Conservation (phyloP, 2,797 vertebrate genomes). For the Leuciscus waleckii region DNA sequence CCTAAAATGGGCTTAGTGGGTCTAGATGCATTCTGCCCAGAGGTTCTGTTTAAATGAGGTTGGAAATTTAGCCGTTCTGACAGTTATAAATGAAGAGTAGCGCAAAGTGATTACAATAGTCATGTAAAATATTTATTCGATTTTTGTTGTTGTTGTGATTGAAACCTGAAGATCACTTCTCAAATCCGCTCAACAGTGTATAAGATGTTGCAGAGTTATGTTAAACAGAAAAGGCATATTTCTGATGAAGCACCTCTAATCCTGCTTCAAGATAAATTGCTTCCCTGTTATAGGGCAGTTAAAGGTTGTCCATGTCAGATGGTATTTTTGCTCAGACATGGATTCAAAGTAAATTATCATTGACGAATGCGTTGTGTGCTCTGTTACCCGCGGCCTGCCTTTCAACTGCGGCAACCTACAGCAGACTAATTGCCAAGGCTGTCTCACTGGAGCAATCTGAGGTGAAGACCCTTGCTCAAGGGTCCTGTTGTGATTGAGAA, state of each 20-base stretch:
- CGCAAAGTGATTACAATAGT: background rate
- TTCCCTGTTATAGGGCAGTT: background rate
- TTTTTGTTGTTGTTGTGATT: background rate
- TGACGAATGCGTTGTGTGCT: conserved; percentile 39
- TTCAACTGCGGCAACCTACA: background rate
- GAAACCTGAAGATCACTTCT: background rate
- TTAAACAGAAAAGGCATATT: background rate
- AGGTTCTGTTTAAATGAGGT: conserved; percentile 4
- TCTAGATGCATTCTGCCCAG: background rate
- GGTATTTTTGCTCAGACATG: background rate
- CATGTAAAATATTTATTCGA: background rate
- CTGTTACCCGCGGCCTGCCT: background rate
- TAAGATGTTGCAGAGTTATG: background rate
- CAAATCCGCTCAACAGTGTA: background rate
- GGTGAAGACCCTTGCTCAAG: conserved; percentile 11
- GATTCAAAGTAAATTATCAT: conserved; percentile 33
- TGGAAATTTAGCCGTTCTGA: background rate
- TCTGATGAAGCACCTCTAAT: conserved; percentile 30
- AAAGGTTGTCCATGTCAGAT: conserved; percentile 31
- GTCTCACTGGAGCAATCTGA: conserved; percentile 5
- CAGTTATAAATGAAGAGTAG: background rate
- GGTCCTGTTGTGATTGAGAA: background rate
- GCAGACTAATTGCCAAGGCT: conserved; percentile 1
- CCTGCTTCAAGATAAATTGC: conserved; percentile 32
- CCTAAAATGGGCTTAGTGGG: background rate